phyloP scores from a whole-genome alignment of 2,797 vertebrate genomes.

The Gymnopithys bicolor region DNA sequence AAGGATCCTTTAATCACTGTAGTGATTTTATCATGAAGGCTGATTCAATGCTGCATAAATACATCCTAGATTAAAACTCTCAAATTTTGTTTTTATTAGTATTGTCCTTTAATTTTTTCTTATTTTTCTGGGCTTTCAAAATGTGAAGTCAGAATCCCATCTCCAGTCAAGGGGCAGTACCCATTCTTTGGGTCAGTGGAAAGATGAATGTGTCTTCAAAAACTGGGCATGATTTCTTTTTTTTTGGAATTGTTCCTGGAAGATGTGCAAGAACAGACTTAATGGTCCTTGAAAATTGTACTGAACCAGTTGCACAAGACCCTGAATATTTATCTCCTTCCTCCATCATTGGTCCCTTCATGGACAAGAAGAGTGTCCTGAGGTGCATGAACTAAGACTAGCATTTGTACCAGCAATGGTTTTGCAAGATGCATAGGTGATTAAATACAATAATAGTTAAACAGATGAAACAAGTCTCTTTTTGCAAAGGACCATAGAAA shows the following conservation, averaged over 20 bases:
- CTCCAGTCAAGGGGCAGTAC: background rate
- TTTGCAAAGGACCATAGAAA: background rate
- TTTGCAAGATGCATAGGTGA: background rate
- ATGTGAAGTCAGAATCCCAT: background rate
- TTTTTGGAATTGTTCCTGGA: background rate
- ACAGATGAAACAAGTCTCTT: background rate
- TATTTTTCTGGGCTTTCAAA: background rate
- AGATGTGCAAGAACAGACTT: background rate
- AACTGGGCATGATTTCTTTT: background rate
- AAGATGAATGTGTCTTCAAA: background rate
- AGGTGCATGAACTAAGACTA: background rate
- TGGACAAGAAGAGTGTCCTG: background rate
- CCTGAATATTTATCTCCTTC: background rate
- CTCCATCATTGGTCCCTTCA: background rate
- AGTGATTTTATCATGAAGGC: background rate
- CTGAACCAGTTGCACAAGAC: background rate
- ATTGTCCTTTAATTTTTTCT: background rate
- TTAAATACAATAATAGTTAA: background rate
- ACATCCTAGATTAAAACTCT: background rate
- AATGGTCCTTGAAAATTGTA: conserved; percentile 40
- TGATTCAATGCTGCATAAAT: background rate
- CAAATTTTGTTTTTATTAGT: background rate
- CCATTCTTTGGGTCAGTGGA: background rate
- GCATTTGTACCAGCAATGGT: background rate
- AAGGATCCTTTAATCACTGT: background rate